These are phyloP conservation scores for Acrossocheilus fasciatus DNA, from an alignment of 2,797 vertebrate species.

Conservation along the genomic window DNA sequence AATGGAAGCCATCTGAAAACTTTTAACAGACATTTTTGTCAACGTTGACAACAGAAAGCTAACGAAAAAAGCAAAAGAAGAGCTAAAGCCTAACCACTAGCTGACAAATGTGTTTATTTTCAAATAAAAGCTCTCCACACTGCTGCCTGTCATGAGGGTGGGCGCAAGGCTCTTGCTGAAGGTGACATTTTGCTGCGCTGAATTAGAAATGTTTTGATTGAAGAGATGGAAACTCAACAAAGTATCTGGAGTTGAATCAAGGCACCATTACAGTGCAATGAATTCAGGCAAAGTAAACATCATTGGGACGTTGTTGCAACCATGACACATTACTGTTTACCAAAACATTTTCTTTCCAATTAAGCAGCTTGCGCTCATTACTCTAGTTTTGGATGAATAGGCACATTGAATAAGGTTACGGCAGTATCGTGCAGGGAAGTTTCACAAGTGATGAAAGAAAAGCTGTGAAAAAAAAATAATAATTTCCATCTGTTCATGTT, in stretches of 20 bases:
- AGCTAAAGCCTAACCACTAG: slow-evolving; percentile 33
- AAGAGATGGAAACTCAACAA: slow-evolving; percentile 33
- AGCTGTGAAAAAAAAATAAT: slow-evolving; percentile 17
- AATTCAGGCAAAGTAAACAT: slow-evolving; percentile 38
- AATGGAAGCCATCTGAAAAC: neutral
- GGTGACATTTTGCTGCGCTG: slow-evolving; percentile 45
- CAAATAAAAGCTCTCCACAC: slow-evolving; percentile 38
- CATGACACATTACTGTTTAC: slow-evolving; percentile 43
- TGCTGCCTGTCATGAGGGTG: slow-evolving; percentile 36
- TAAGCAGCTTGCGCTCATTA: slow-evolving; percentile 50
- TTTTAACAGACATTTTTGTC: slow-evolving; percentile 5
- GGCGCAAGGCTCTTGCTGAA: slow-evolving; percentile 32
- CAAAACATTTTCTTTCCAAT: slow-evolving; percentile 47
- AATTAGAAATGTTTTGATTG: slow-evolving; percentile 45
- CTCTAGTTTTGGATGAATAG: slow-evolving; percentile 40
- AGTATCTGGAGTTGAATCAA: slow-evolving; percentile 28
- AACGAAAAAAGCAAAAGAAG: slow-evolving; percentile 27
- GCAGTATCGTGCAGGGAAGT: slow-evolving; percentile 9
- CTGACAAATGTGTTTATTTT: slow-evolving; percentile 42
- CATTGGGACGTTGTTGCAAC: slow-evolving; percentile 2
- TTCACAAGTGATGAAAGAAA: slow-evolving; percentile 27
- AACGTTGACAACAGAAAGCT: neutral
- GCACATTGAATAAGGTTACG: slow-evolving; percentile 41
- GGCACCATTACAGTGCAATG: slow-evolving; percentile 25
- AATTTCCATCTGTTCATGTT: slow-evolving; percentile 39